Conservation (phyloP, 1,140 invertebrate genomes). For the Nasonia longicornis region DNA sequence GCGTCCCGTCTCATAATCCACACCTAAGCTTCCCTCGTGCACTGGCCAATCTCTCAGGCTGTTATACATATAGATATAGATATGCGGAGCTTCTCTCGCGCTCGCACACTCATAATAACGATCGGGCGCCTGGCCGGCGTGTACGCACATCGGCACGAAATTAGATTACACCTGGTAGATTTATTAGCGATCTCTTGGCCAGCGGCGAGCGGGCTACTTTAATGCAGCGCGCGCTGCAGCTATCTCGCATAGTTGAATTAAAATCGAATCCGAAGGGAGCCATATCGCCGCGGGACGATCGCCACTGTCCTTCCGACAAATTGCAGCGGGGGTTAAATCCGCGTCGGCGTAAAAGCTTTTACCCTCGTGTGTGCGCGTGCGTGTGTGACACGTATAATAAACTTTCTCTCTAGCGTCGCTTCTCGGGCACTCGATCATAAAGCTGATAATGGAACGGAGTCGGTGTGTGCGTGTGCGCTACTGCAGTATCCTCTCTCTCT, state of each 20-base stretch:
- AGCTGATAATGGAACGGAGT: slow-evolving; percentile 33
- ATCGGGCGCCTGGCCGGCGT: neutral
- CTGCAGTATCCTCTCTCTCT: neutral
- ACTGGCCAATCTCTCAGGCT: neutral
- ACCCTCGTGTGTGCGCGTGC: neutral
- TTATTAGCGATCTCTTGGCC: slow-evolving; percentile 39
- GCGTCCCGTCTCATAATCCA: neutral
- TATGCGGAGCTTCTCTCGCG: too few species aligned
- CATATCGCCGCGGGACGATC: slow-evolving; percentile 31
- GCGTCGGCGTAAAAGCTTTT: slow-evolving; percentile 33
- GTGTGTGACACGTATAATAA: slow-evolving; percentile 15
- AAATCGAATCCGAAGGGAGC: slow-evolving; percentile 39
- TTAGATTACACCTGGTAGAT: slow-evolving; percentile 32
- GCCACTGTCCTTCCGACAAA: slow-evolving; percentile 36
- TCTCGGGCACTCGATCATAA: slow-evolving; percentile 29
- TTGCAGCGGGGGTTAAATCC: slow-evolving; percentile 12
- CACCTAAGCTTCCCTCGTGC: neutral
- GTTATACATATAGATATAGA: neutral
- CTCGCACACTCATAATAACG: neutral
- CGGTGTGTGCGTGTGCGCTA: neutral
- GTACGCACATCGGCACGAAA: neutral
- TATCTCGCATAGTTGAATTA: slow-evolving; percentile 28
- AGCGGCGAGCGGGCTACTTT: neutral
- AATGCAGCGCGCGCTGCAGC: neutral
- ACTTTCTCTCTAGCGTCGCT: neutral